Evolutionary conservation across 2,888 invertebrate genomes (phyloP).

Genomic region (Peribatodes rhomboidaria): DNA sequence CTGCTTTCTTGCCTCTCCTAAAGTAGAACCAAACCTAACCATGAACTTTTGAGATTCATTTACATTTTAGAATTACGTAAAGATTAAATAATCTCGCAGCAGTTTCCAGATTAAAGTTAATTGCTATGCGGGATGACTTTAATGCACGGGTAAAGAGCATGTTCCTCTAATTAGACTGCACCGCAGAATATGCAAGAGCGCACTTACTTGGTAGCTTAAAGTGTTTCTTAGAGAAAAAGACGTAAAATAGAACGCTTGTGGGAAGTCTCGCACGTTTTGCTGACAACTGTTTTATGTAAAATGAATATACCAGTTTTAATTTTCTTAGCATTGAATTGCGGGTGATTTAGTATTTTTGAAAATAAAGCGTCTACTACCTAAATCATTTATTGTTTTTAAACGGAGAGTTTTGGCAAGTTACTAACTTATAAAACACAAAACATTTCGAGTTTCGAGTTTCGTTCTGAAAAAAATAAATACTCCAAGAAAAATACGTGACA

Average conservation of each 20-base stretch:
- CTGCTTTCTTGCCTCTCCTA: no score
- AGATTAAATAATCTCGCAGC: conserved; percentile 21
- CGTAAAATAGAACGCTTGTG: neutral
- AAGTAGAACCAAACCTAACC: no score
- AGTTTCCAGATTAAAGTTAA: conserved; percentile 40
- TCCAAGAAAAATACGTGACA: no score
- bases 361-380: neutral
- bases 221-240: conserved; percentile 11
- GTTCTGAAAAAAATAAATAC: no score
- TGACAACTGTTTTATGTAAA: conserved; percentile 5
- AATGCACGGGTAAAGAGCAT: conserved; percentile 41
- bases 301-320: neutral
- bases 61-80: neutral
- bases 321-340: neutral
- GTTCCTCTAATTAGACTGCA: conserved; percentile 42
- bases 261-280: neutral
- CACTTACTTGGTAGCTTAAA: conserved; percentile 16
- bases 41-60: neutral
- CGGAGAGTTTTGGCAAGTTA: neutral
- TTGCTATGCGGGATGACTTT: conserved; percentile 41
- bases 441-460: neutral
- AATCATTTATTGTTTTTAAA: neutral
- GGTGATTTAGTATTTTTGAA: neutral
- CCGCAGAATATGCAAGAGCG: conserved; percentile 22
- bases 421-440: neutral